A percentile compares a stretch with the other conserved stretches of the same genome.
Conservation (phyloP, 2,888 invertebrate species). For the Limulus polyphemus region DNA sequence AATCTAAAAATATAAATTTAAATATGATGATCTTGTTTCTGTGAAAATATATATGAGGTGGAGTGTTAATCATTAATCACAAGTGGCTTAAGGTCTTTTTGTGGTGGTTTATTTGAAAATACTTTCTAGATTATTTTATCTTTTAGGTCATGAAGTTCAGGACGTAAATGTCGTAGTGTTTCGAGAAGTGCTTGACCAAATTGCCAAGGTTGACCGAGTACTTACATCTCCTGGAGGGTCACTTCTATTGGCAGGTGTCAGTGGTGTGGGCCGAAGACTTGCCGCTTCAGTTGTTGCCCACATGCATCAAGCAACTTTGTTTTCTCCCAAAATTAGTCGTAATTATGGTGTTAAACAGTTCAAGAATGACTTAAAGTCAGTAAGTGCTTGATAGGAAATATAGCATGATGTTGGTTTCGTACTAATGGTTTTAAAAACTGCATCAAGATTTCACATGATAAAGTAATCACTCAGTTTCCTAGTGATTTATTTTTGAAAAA, state of each 20-base stretch:
- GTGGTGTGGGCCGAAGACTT: slow-evolving; percentile 67
- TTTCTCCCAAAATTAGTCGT: slow-evolving; percentile 45
- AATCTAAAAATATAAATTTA: no score
- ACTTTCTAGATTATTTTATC: no score
- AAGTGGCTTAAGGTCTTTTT: no score
- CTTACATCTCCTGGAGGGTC: slow-evolving; percentile 51
- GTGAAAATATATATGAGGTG: no score
- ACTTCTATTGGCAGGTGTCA: slow-evolving; percentile 56
- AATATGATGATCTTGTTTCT: no score
- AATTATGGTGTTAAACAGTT: slow-evolving; percentile 53
- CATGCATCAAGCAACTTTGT: slow-evolving; percentile 51
- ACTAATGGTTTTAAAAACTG: neutral
- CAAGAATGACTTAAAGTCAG: slow-evolving; percentile 45
- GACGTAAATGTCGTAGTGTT: slow-evolving; percentile 51
- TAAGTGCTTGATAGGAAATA: slow-evolving; percentile 3
- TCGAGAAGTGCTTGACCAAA: slow-evolving; percentile 52
- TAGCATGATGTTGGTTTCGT: slow-evolving; percentile 7
- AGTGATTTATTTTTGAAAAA: no score
- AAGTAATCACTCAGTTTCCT: no score
- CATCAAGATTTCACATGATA: no score
- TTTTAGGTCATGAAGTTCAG: slow-evolving; percentile 51
- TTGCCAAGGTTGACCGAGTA: slow-evolving; percentile 50
- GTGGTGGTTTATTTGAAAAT: no score
- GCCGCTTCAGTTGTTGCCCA: slow-evolving; percentile 61
- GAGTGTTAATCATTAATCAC: no score